Percentiles rank a stretch among this genome's conserved stretches.
These are phyloP conservation scores for Mungos mungo DNA, from an alignment of 2,113 vertebrate species.

Conservation along the genomic window DNA sequence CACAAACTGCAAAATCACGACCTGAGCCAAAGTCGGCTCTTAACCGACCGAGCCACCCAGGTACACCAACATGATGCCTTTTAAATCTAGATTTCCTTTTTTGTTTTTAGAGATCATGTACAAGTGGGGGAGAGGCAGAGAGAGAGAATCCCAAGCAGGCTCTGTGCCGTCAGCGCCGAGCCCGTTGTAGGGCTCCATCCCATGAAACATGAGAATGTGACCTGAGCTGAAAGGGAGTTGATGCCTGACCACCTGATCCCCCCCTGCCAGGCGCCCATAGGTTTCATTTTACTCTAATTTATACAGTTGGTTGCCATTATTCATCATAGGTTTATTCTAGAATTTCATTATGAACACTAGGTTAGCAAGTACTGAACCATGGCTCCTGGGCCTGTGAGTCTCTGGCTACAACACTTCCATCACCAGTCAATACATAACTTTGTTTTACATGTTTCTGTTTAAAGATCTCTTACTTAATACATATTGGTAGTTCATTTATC, in stretches of 20 bases:
- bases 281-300: neutral
- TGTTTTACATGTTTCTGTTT: neutral
- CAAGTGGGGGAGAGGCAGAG: too few relatives aligned
- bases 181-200: too few relatives aligned
- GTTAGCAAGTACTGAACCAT: neutral
- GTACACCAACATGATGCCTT: neutral
- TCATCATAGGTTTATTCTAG: neutral
- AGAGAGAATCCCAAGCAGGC: too few relatives aligned
- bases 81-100: neutral
- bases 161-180: too few relatives aligned
- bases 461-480: neutral
- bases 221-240: too few relatives aligned
- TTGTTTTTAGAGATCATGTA: too few relatives aligned
- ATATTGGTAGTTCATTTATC: neutral
- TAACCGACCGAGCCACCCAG: too few relatives aligned
- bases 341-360: neutral
- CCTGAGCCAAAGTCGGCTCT: too few relatives aligned
- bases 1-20: too few relatives aligned
- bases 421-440: neutral
- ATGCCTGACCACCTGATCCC: too few relatives aligned
- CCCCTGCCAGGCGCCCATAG: too few relatives aligned
- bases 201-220: too few relatives aligned
- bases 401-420: neutral
- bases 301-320: neutral
- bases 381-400: neutral